Evolutionary conservation across 2,113 vertebrate genomes (phyloP).

Genomic region (Poeciliopsis prolifica): DNA sequence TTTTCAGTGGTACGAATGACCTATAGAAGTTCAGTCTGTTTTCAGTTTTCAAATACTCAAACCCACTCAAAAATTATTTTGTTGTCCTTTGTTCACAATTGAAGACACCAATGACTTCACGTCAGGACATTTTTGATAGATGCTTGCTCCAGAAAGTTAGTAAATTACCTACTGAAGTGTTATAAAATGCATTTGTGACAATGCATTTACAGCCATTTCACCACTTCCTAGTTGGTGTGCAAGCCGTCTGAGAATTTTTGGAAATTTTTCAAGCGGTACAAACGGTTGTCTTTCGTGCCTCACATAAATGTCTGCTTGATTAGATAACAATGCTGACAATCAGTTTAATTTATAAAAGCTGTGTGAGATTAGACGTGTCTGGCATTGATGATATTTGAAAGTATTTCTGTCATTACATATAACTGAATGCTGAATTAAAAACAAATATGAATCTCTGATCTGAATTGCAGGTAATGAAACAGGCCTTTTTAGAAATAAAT

Average conservation of each 20-base stretch:
- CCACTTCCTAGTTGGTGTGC: constrained; percentile 26
- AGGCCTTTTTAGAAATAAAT: neutral
- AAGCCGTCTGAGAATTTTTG: constrained; percentile 30
- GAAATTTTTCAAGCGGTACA: constrained; percentile 33
- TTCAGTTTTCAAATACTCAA: too few species aligned
- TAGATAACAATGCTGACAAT: constrained; percentile 39
- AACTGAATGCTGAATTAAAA: neutral
- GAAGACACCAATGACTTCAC: neutral
- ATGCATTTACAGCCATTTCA: neutral
- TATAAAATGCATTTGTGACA: constrained; percentile 19
- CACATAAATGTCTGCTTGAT: constrained; percentile 47
- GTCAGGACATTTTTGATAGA: neutral
- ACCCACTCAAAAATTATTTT: too few species aligned
- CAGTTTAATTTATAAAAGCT: constrained; percentile 8
- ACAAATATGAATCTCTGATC: neutral
- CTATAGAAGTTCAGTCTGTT: too few species aligned
- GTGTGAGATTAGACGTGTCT: neutral
- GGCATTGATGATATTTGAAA: neutral
- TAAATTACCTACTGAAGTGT: neutral
- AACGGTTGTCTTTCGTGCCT: constrained; percentile 31
- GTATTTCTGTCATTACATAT: neutral
- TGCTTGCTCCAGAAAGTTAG: neutral
- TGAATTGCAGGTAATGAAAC: neutral
- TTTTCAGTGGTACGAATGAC: too few species aligned
- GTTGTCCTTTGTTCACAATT: neutral